Evolutionary conservation across 2,113 vertebrate genomes (phyloP).

Genomic region (Pelecanoides urinatrix): DNA sequence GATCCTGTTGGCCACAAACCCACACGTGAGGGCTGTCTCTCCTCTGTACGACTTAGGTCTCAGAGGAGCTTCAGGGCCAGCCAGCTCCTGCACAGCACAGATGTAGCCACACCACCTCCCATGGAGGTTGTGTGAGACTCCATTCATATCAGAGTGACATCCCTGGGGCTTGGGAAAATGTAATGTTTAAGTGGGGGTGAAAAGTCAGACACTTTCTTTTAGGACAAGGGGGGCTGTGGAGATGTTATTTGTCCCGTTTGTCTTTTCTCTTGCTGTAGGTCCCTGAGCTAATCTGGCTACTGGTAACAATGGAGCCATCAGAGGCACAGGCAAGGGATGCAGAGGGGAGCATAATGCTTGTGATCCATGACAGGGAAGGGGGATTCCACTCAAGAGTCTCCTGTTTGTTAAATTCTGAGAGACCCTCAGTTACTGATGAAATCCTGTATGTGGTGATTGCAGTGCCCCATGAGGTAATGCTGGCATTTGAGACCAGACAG

Average conservation of each 20-base stretch:
- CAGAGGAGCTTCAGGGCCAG: neutral
- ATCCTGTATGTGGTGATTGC: neutral
- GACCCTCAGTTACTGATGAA: neutral
- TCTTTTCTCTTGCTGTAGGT: neutral
- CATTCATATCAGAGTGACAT: neutral
- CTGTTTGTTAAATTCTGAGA: neutral
- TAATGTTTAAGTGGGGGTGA: neutral
- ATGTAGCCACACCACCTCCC: neutral
- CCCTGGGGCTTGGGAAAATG: neutral
- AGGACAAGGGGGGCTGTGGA: neutral
- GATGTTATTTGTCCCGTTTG: neutral
- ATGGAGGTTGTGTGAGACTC: neutral
- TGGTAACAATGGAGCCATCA: neutral
- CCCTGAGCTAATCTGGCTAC: neutral
- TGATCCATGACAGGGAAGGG: neutral
- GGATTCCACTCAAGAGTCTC: neutral
- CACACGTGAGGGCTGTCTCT: neutral
- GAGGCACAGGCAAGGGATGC: neutral
- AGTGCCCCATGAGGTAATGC: neutral
- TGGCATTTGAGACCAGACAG: neutral
- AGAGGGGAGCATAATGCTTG: neutral
- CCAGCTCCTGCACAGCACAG: neutral
- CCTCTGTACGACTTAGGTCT: neutral
- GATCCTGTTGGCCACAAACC: neutral
- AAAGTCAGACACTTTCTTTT: neutral